Evolutionary conservation across 2,888 invertebrate genomes (phyloP).

Genomic region (Pegoplata infirma): DNA sequence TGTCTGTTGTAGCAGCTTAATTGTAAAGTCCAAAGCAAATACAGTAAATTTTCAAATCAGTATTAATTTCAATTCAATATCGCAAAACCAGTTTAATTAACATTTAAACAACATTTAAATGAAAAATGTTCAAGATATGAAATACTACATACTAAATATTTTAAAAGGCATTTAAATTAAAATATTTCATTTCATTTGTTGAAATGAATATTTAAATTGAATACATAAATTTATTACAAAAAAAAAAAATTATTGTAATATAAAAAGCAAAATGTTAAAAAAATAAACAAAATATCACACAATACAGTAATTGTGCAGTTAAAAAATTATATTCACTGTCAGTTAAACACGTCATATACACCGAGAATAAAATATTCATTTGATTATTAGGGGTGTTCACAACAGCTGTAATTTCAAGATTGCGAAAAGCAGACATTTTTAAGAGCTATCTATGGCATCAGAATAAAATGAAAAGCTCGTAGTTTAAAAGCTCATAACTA

Average conservation of each 20-base stretch:
- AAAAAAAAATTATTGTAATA: slow-evolving; percentile 9
- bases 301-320: slow-evolving; percentile 51
- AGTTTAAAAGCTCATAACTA: too few relatives aligned
- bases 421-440: too few relatives aligned
- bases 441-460: too few relatives aligned
- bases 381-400: too few relatives aligned
- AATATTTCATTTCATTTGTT: slow-evolving; percentile 31
- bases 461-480: too few relatives aligned
- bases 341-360: slow-evolving; percentile 45
- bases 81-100: slow-evolving; percentile 54
- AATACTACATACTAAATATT: too few relatives aligned
- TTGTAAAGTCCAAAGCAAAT: slow-evolving; percentile 29
- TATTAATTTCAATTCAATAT: slow-evolving; percentile 36
- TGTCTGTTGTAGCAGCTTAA: background rate
- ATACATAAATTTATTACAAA: slow-evolving; percentile 31
- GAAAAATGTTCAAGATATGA: slow-evolving; percentile 38
- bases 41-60: slow-evolving; percentile 6
- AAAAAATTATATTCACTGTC: slow-evolving; percentile 50
- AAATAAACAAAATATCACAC: slow-evolving; percentile 20
- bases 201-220: slow-evolving; percentile 47
- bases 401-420: too few relatives aligned
- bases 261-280: background rate
- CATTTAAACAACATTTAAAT: slow-evolving; percentile 52
- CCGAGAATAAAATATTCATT: slow-evolving; percentile 25
- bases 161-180: slow-evolving; percentile 17